phyloP scores from a whole-genome alignment of 1,140 invertebrate genomes.

The Nebria ingens region DNA sequence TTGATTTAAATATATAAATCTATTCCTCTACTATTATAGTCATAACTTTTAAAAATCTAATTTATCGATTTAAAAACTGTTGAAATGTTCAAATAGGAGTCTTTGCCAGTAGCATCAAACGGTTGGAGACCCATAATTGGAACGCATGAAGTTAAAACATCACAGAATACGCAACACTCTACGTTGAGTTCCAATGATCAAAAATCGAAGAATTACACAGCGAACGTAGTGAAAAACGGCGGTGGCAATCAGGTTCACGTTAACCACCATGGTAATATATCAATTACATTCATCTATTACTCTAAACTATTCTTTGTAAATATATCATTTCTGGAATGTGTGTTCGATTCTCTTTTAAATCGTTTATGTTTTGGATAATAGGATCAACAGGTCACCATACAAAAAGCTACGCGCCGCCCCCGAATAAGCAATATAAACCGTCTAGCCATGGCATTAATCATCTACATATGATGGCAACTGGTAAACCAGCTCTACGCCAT shows the following conservation, averaged over 20 bases:
- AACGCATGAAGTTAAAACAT: neutral
- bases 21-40: neutral
- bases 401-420: neutral
- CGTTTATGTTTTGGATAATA: neutral
- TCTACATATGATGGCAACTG: neutral
- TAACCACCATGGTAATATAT: neutral
- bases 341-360: too few relatives aligned
- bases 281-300: too few relatives aligned
- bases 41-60: neutral
- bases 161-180: neutral
- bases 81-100: slow-evolving; percentile 1
- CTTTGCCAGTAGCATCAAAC: slow-evolving; percentile 2
- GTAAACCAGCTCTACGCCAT: slow-evolving; percentile 2
- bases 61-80: too few relatives aligned
- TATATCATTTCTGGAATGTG: too few relatives aligned
- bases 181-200: neutral
- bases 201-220: neutral
- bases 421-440: neutral
- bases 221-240: neutral
- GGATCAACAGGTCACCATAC: neutral
- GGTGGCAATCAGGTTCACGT: neutral
- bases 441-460: neutral
- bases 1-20: neutral
- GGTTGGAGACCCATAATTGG: slow-evolving; percentile 5
- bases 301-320: too few relatives aligned